Evolutionary conservation across 2,888 invertebrate species (phyloP), one percentile per base, ranked within the genome.

Genomic region (Ormyrus pomaceus): DNA sequence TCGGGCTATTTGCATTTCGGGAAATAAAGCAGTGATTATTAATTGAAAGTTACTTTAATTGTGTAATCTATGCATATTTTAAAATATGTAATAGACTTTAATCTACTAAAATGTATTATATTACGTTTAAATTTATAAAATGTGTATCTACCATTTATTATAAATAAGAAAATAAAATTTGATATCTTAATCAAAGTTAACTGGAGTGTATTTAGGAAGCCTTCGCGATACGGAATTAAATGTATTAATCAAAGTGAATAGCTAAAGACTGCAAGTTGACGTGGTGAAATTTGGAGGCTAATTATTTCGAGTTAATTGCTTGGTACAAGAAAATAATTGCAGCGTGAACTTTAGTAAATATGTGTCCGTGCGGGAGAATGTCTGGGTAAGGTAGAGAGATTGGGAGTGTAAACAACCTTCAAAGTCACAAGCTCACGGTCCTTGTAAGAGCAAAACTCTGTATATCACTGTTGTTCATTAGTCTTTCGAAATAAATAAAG

Each of bases 291-390:
- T 34, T 4, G 34, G 34, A 34, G 34, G 34, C 34, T 34, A 68
- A 68, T 55, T 68, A 68, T 68, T 68, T 68, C n/a, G n/a, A 68
- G 68, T 7, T 68, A 55, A 68, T 68, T 68, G 55, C 68, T 55
- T 45, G 55, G 55, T 55, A 55, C 68, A 55, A 55, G 68, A 53
- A 68, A 68, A 55, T 68, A 68, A 68, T 68, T 68, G 46, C 55
- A 45, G 55, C 55, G 55, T 68, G 55, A 55, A 65, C 51, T 65
- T 45, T 50, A 7, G 51, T 51, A 48, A 34, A 34, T 34, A 34
- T 34, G 34, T 34, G 34, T 34, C 34, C 4, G 34, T 34, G 48
- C 45, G 45, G 8, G 45, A 45, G n/a, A 11, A 45, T 10, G 53
- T 9, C 0, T 10, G 53, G n/a, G 66, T 19, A 4, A 11, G 55